Conservation (phyloP, 2,797 vertebrate species). For the Tauraco hartlaubi region DNA sequence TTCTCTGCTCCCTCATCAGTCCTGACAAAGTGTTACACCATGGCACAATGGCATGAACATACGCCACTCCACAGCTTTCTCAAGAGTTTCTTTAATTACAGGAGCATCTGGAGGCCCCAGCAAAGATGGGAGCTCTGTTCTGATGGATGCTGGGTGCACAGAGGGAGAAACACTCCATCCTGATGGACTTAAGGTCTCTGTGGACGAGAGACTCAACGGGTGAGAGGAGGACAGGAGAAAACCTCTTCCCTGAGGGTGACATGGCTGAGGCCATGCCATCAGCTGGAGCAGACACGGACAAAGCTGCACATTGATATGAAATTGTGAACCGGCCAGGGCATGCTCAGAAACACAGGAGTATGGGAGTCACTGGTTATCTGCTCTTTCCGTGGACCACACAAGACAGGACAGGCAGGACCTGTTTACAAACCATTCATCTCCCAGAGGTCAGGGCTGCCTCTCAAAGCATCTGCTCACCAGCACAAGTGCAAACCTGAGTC, state of each 20-base stretch:
- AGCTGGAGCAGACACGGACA: fast-evolving
- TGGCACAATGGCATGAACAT: not conserved
- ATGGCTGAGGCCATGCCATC: not conserved
- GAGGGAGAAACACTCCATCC: not conserved
- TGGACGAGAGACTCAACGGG: not conserved
- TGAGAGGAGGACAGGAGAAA: not conserved
- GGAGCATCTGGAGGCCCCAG: not conserved
- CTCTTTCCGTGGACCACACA: not conserved
- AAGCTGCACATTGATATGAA: not conserved
- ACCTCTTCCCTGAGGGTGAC: not conserved
- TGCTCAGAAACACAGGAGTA: not conserved
- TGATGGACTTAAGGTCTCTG: not conserved
- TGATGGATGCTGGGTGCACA: not conserved
- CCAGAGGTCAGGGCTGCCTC: not conserved
- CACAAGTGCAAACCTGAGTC: not conserved
- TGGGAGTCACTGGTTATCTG: not conserved
- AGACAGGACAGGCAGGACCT: not conserved
- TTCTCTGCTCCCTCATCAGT: not conserved
- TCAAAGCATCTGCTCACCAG: not conserved
- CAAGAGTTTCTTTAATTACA: not conserved
- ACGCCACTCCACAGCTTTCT: not conserved
- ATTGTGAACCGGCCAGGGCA: not conserved
- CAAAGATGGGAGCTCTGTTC: not conserved
- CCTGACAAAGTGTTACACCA: fast-evolving
- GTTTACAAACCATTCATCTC: not conserved